Percentiles rank a stretch among this genome's conserved stretches.
Evolutionary conservation across 2,113 vertebrate genomes (phyloP).

Genomic region (Promerops cafer): DNA sequence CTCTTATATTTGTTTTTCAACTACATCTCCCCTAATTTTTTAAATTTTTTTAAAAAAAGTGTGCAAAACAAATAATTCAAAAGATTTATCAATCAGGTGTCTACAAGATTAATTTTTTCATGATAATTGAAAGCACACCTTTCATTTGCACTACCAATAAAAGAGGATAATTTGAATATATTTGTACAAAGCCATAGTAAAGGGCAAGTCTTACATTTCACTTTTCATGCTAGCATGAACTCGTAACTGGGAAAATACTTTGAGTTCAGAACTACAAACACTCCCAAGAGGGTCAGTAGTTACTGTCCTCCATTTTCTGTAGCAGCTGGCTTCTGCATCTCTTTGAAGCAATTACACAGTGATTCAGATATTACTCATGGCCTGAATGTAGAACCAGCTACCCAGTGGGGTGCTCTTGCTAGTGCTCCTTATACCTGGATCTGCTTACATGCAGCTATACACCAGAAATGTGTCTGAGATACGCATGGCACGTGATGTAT

Average conservation of each 20-base stretch:
- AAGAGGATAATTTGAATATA: neutral
- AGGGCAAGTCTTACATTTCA: neutral
- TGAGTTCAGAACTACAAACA: neutral
- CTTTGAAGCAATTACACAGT: neutral
- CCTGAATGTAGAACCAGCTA: neutral
- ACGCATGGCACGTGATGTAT: rapidly evolving
- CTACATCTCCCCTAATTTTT: neutral
- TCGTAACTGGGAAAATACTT: neutral
- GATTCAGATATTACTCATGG: neutral
- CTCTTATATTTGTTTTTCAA: neutral
- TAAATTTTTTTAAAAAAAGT: neutral
- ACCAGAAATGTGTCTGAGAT: neutral
- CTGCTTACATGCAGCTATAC: neutral
- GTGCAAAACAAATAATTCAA: neutral
- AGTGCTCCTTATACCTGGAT: neutral
- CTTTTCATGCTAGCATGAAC: neutral
- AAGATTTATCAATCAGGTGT: neutral
- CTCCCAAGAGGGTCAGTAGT: neutral
- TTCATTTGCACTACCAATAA: neutral
- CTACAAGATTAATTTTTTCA: neutral
- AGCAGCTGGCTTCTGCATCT: neutral
- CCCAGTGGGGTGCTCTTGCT: neutral
- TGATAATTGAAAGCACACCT: neutral
- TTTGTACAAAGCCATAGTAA: neutral
- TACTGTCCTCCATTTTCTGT: neutral